Evolutionary conservation across 2,797 vertebrate species (phyloP).

Genomic region (Cirrhinus mrigala): DNA sequence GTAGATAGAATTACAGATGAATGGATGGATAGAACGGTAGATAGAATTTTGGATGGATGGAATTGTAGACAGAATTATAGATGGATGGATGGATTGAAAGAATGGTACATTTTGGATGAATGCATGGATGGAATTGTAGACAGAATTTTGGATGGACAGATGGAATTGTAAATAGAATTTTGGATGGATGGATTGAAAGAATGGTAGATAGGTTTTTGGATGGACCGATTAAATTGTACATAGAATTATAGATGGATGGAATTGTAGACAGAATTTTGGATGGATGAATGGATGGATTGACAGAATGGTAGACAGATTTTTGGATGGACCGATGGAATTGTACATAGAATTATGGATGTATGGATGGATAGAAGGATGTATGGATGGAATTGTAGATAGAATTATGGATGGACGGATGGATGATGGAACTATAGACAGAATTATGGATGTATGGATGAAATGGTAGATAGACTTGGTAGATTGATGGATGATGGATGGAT

Average conservation of each 20-base stretch:
- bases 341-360: neutral
- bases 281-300: neutral
- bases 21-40: neutral
- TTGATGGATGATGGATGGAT: neutral
- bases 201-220: neutral
- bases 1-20: neutral
- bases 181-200: neutral
- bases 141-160: neutral
- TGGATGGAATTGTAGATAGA: neutral
- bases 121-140: neutral
- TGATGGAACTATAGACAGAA: neutral
- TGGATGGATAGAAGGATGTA: too few relatives aligned
- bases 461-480: too few relatives aligned
- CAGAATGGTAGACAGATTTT: neutral
- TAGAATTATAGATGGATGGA: neutral
- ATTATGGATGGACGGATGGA: neutral
- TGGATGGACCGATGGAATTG: neutral
- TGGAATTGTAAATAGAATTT: neutral
- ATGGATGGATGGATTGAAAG: neutral
- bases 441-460: neutral
- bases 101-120: neutral
- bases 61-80: neutral
- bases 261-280: neutral
- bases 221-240: slow-evolving; percentile 1
- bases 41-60: neutral